These are phyloP conservation scores for Zaprionus capensis DNA, from an alignment of 1,140 invertebrate genomes.

Conservation along the genomic window DNA sequence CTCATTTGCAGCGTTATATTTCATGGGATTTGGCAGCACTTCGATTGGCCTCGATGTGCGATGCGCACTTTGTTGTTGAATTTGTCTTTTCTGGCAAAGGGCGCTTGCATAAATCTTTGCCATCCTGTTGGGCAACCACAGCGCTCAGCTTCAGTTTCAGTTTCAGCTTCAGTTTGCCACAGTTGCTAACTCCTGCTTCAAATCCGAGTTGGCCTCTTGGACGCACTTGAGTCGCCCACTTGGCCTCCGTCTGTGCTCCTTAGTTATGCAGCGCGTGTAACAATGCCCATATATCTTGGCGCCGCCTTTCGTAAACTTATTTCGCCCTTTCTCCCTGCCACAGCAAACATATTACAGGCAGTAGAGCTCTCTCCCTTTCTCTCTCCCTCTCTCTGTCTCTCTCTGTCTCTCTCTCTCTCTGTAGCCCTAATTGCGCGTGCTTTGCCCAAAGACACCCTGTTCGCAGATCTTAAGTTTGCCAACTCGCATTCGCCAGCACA, in stretches of 20 bases:
- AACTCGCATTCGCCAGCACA: conserved; percentile 5
- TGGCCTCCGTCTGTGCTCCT: conserved; percentile 8
- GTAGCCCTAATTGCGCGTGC: background rate
- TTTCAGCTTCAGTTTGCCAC: background rate
- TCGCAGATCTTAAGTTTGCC: conserved; percentile 6
- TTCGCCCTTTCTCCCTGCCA: background rate
- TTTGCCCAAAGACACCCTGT: conserved; percentile 1
- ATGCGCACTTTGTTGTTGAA: conserved; percentile 5
- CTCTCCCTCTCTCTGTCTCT: background rate
- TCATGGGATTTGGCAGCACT: conserved; percentile 7
- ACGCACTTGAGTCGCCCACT: conserved; percentile 5
- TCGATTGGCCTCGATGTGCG: conserved; percentile 6
- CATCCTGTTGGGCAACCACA: conserved; percentile 7
- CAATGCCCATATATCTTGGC: conserved; percentile 58
- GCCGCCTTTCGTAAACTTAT: conserved; percentile 9
- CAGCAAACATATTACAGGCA: background rate
- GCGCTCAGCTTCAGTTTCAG: background rate
- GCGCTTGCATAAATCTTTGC: conserved; percentile 37
- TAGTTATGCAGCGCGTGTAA: conserved; percentile 47
- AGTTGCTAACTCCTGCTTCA: background rate
- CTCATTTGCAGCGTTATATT: conserved; percentile 2
- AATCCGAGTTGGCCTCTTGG: background rate
- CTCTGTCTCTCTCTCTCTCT: background rate
- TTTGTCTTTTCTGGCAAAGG: conserved; percentile 18
- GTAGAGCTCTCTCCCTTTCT: background rate